Evolutionary conservation across 2,888 invertebrate genomes (phyloP).

Genomic region (Synanthedon tipuliformis): DNA sequence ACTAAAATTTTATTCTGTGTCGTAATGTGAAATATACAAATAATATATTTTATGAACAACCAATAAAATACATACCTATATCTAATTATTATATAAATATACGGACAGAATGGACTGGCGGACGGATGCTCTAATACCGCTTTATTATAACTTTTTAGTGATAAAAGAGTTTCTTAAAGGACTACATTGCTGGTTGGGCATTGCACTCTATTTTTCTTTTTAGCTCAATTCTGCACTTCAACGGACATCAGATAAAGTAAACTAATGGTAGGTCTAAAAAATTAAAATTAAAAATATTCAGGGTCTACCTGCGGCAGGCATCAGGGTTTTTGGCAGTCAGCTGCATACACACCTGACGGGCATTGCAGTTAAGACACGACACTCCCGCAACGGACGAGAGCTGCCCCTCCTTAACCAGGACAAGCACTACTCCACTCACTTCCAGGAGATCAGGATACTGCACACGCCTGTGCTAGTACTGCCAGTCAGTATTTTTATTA

Average conservation of each 20-base stretch:
- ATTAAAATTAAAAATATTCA: constrained; percentile 30
- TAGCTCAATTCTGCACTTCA: too few species aligned
- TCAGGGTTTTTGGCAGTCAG: constrained; percentile 94
- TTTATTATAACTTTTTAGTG: too few species aligned
- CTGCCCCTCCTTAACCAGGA: constrained; percentile 89
- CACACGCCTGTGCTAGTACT: constrained; percentile 82
- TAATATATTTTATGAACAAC: too few species aligned
- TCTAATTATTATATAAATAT: too few species aligned
- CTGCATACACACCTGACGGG: constrained; percentile 97
- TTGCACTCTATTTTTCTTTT: too few species aligned
- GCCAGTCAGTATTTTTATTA: constrained; percentile 72
- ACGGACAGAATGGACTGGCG: too few species aligned
- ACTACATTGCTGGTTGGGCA: too few species aligned
- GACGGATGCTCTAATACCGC: too few species aligned
- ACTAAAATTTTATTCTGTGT: background rate
- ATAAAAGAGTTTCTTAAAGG: too few species aligned
- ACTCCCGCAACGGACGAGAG: constrained; percentile 85
- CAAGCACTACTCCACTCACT: constrained; percentile 96
- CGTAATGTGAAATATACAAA: background rate
- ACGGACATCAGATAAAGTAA: background rate
- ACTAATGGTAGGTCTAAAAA: background rate
- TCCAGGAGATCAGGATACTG: constrained; percentile 93
- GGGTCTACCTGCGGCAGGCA: constrained; percentile 86
- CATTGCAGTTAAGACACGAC: constrained; percentile 83
- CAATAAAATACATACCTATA: too few species aligned